Base-by-base conservation (phyloP, 2,113 vertebrate species). In the Ceuthmochares aereus region DNA sequence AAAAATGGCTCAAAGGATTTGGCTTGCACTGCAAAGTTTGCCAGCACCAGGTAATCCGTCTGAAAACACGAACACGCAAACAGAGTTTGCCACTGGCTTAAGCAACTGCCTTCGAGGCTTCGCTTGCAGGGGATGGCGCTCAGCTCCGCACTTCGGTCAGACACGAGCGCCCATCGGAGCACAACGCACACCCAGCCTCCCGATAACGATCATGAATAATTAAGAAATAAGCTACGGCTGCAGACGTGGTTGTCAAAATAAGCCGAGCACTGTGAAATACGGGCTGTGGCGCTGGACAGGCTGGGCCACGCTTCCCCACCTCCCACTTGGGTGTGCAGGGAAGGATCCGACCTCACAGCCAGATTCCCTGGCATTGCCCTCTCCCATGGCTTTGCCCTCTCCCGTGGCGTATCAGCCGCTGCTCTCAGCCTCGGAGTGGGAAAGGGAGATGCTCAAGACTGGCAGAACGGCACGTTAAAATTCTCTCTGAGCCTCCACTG, bases 401-500 rank as follows among this genome's bases (percentile, higher is more conserved):
- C 34, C 67, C 3, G 37, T 3, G 20, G 78, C 82, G 3, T 69
- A 19, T 40, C 21, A 3, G 34, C 7, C 6, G 7, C 34, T 3
- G 42, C 80, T 86, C 80, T 7, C 3, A 9, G 40, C 62, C 74
- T 91, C 4, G 2, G 15, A 58, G 36, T 21, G 30, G 59, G 27
- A 79, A 74, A 54, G 59, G 55, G 56, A 62, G 68, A 84, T 2
- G 64, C 56, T 30, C 1, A n/a, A 67, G 69, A 45, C 10, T 66
- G 92, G 83, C 72, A 45, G 79, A 70, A 63, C 37, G n/a, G 54
- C 89, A 96, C 63, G 95, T 97, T 97, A 96, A 96, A 93, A 97
- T 96, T 96, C 95, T 96, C 93, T 9, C 91, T 94, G 72, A 92
- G 95, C 93, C 81, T 64, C 42, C 94, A 96, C 95, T 95, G 95